Conservation (phyloP, 1,140 invertebrate species). For the Brachionus asplanchnoidis region DNA sequence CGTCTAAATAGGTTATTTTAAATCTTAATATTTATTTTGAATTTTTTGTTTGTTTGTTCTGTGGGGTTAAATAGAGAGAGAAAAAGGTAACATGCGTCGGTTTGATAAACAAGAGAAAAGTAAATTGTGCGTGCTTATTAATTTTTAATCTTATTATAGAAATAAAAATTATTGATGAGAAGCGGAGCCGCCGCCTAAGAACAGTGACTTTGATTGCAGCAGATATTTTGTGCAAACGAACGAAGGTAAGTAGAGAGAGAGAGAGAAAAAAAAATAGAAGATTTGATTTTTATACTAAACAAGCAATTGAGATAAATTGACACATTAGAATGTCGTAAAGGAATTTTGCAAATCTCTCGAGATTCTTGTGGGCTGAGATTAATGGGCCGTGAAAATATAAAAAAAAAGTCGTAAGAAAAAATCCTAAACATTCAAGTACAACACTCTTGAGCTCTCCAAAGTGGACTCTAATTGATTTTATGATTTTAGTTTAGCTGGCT, state of each 20-base stretch:
- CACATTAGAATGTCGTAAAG: not conserved
- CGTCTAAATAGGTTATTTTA: no score
- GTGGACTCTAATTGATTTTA: not conserved
- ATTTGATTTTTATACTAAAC: slow-evolving; percentile 35
- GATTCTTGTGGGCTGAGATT: not conserved
- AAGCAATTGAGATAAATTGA: not conserved
- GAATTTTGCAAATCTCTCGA: slow-evolving; percentile 11
- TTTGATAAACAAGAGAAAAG: not conserved
- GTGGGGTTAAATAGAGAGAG: not conserved
- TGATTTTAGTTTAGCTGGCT: not conserved
- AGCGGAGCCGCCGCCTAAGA: not conserved
- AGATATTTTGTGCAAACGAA: not conserved
- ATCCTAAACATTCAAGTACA: not conserved
- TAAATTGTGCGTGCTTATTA: slow-evolving; percentile 38
- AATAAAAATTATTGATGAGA: not conserved
- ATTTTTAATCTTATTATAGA: slow-evolving; percentile 40
- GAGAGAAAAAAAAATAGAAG: not conserved
- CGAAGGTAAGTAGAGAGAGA: not conserved
- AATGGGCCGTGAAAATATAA: not conserved
- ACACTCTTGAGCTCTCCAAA: not conserved
- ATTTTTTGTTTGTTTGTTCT: not conserved
- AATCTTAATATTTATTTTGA: no score
- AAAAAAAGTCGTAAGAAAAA: not conserved
- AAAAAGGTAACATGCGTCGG: slow-evolving; percentile 3
- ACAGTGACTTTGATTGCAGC: not conserved